Conservation (phyloP, 2,888 invertebrate genomes). For the Conistra vaccinii region DNA sequence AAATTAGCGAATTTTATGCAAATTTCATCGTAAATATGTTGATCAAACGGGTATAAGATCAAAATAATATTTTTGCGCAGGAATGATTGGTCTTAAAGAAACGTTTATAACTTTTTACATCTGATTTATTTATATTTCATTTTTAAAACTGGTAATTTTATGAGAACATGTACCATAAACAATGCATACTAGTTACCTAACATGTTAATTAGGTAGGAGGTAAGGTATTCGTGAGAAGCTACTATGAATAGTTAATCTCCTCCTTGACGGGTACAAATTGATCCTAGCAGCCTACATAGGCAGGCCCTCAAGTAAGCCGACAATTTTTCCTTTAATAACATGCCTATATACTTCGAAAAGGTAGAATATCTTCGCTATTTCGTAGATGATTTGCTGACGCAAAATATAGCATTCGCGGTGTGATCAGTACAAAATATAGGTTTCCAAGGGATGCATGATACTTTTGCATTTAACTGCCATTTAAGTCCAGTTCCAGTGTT, state of each 20-base stretch:
- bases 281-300: conserved; percentile 9
- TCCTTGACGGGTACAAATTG: conserved; percentile 60
- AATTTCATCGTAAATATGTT: conserved; percentile 44
- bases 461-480: background rate
- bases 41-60: conserved; percentile 36
- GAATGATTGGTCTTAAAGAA: conserved; percentile 8
- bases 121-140: background rate
- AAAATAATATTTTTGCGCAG: conserved; percentile 23
- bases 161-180: conserved; percentile 2
- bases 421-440: conserved; percentile 15
- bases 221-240: conserved; percentile 27
- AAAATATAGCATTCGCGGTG: conserved; percentile 8
- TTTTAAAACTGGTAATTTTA: background rate
- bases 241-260: conserved; percentile 56
- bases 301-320: conserved; percentile 31
- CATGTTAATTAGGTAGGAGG: conserved; percentile 50
- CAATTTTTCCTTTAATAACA: conserved; percentile 48
- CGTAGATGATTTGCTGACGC: background rate
- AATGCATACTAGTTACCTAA: conserved; percentile 30
- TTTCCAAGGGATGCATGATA: background rate
- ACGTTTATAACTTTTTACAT: conserved; percentile 20
- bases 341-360: background rate
- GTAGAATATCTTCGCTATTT: background rate
- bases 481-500: background rate
- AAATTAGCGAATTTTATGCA: conserved; percentile 31